Conservation (phyloP, 2,888 invertebrate genomes). For the Dasypolia templi region DNA sequence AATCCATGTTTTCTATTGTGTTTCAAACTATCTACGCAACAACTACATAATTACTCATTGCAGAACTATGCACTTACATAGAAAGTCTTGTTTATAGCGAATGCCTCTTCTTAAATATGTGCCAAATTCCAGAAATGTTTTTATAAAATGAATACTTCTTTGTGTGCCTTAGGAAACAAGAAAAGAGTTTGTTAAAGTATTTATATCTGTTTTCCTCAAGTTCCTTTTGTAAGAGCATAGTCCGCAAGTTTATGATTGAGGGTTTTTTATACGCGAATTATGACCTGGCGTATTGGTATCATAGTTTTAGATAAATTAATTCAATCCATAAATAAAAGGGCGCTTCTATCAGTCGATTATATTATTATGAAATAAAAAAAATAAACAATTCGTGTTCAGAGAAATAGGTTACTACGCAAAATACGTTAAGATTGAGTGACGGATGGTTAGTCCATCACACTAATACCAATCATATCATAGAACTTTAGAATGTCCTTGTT, state of each 20-base stretch:
- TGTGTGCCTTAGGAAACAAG: constrained; percentile 77
- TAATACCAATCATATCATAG: too few relatives aligned
- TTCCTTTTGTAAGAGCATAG: constrained; percentile 84
- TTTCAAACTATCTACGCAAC: constrained; percentile 6
- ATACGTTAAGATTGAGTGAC: too few relatives aligned
- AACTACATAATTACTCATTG: constrained; percentile 69
- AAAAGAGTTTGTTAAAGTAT: constrained; percentile 50
- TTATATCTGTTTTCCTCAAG: constrained; percentile 7
- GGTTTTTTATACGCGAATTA: not conserved
- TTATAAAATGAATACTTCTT: constrained; percentile 86
- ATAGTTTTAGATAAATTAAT: too few relatives aligned
- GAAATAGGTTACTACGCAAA: too few relatives aligned
- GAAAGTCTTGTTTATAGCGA: constrained; percentile 59
- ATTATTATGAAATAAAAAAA: too few relatives aligned
- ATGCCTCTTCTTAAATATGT: constrained; percentile 86
- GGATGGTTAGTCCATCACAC: too few relatives aligned
- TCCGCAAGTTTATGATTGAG: constrained; percentile 70
- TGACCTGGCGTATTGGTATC: constrained; percentile 54
- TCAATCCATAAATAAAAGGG: not conserved
- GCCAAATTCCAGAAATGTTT: constrained; percentile 87
- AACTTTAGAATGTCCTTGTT: too few relatives aligned
- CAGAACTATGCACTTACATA: constrained; percentile 90
- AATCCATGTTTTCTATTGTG: constrained; percentile 16
- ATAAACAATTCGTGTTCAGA: too few relatives aligned
- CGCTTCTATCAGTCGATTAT: constrained; percentile 20